A percentile compares a stretch with the other conserved stretches of the same genome.
These are phyloP conservation scores for Diabrotica balteata DNA, from an alignment of 2,888 invertebrate species.

Conservation along the genomic window DNA sequence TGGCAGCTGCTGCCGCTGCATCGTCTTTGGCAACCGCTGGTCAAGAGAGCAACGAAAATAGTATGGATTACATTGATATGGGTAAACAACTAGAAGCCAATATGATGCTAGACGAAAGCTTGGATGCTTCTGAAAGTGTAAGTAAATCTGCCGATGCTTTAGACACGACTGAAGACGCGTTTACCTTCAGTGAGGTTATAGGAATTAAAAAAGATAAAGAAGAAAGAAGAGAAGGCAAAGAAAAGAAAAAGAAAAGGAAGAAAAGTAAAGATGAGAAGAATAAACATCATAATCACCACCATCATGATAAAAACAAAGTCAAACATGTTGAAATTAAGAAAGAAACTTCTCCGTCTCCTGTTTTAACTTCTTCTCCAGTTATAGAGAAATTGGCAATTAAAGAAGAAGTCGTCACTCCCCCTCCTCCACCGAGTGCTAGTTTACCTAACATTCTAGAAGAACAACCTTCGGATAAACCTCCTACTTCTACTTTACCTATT, in stretches of 20 bases:
- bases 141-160: slow-evolving; percentile 57
- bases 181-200: slow-evolving; percentile 33
- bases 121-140: slow-evolving; percentile 57
- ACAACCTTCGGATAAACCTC: slow-evolving; percentile 47
- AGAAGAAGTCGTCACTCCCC: slow-evolving; percentile 46
- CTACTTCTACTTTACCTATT: slow-evolving; percentile 54
- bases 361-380: slow-evolving; percentile 42
- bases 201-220: slow-evolving; percentile 53
- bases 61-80: slow-evolving; percentile 81
- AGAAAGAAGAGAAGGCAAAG: slow-evolving; percentile 70
- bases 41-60: slow-evolving; percentile 70
- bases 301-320: slow-evolving; percentile 63
- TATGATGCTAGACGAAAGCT: slow-evolving; percentile 73
- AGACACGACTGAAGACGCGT: slow-evolving; percentile 45
- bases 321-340: slow-evolving; percentile 53
- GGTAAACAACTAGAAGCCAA: slow-evolving; percentile 84
- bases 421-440: slow-evolving; percentile 64
- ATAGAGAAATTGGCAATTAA: slow-evolving; percentile 24
- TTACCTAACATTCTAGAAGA: slow-evolving; percentile 70
- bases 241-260: slow-evolving; percentile 86
- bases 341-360: slow-evolving; percentile 34
- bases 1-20: slow-evolving; percentile 38
- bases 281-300: slow-evolving; percentile 69
- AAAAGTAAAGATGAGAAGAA: slow-evolving; percentile 81
- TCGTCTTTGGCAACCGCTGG: slow-evolving; percentile 30